Evolutionary conservation across 2,113 vertebrate species (phyloP).

Genomic region (Lota lota): DNA sequence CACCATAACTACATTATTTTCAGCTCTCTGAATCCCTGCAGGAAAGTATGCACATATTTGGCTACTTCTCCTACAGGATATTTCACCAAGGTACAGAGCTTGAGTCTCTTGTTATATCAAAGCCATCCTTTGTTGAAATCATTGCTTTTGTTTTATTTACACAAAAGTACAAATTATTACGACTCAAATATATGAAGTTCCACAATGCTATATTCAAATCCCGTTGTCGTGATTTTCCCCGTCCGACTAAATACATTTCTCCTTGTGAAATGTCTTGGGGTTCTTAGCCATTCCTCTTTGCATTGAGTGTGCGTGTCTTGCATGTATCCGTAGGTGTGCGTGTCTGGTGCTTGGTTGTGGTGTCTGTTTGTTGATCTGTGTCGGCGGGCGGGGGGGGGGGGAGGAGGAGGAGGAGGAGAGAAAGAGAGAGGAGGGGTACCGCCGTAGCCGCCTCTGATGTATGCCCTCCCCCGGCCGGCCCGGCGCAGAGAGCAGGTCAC

Average conservation of each 20-base stretch:
- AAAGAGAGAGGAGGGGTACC: background rate
- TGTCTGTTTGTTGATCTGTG: conserved; percentile 49
- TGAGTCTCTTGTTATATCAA: background rate
- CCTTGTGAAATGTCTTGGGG: background rate
- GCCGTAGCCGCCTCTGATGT: conserved; percentile 63
- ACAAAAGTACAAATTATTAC: background rate
- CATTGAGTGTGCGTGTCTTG: background rate
- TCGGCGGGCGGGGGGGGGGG: conserved; percentile 54
- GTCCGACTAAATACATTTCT: no score
- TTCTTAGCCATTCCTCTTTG: background rate
- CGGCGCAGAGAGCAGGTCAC: conserved; percentile 61
- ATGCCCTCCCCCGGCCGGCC: conserved; percentile 59
- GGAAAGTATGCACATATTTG: no score
- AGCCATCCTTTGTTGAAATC: background rate
- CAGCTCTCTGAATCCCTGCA: no score
- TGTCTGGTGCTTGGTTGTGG: conserved; percentile 11
- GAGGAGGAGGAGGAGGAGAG: conserved; percentile 30
- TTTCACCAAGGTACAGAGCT: background rate
- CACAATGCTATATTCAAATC: no score
- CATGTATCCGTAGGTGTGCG: conserved; percentile 7
- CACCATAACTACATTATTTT: no score
- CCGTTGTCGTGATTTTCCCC: no score
- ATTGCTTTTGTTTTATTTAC: background rate
- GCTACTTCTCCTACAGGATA: no score
- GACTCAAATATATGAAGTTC: background rate